Percentiles rank a stretch among this genome's conserved stretches.
Conservation (phyloP, 1,140 invertebrate genomes). For the Drosophila ficusphila region DNA sequence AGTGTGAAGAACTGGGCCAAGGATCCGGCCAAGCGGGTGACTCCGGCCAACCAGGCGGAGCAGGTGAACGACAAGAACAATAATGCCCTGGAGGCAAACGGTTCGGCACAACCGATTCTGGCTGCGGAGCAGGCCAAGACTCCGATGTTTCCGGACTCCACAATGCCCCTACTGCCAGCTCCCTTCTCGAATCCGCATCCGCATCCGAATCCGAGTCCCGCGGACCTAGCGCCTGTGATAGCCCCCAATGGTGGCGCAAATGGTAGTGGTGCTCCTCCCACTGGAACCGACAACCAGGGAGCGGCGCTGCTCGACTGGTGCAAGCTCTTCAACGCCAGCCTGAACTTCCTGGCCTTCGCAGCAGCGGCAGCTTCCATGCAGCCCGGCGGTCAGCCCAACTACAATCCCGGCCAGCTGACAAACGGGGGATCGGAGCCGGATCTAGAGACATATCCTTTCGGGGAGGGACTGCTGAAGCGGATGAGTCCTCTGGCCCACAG, state of each 20-base stretch:
- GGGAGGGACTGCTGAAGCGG: slow-evolving; percentile 83
- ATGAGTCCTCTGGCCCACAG: slow-evolving; percentile 74
- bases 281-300: slow-evolving; percentile 68
- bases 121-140: slow-evolving; percentile 30
- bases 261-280: slow-evolving; percentile 47
- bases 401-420: slow-evolving; percentile 13
- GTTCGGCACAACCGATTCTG: slow-evolving; percentile 64
- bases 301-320: slow-evolving; percentile 89
- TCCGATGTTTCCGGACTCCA: slow-evolving; percentile 8
- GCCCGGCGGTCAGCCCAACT: slow-evolving; percentile 21
- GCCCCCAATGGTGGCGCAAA: slow-evolving; percentile 14
- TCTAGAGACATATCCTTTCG: slow-evolving; percentile 86
- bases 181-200: slow-evolving; percentile 37
- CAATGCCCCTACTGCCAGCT: slow-evolving; percentile 28
- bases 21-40: slow-evolving; percentile 60
- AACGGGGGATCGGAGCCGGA: slow-evolving; percentile 22
- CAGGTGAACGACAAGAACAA: slow-evolving; percentile 69
- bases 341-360: slow-evolving; percentile 75
- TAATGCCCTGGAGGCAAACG: slow-evolving; percentile 70
- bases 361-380: slow-evolving; percentile 72
- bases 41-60: slow-evolving; percentile 25
- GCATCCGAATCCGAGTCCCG: slow-evolving; percentile 14
- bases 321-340: slow-evolving; percentile 87
- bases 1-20: slow-evolving; percentile 85
- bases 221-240: slow-evolving; percentile 35